These are phyloP conservation scores for Isaurus tuberculatus DNA, from an alignment of 92 coral and sea anemone species.

Conservation along the genomic window DNA sequence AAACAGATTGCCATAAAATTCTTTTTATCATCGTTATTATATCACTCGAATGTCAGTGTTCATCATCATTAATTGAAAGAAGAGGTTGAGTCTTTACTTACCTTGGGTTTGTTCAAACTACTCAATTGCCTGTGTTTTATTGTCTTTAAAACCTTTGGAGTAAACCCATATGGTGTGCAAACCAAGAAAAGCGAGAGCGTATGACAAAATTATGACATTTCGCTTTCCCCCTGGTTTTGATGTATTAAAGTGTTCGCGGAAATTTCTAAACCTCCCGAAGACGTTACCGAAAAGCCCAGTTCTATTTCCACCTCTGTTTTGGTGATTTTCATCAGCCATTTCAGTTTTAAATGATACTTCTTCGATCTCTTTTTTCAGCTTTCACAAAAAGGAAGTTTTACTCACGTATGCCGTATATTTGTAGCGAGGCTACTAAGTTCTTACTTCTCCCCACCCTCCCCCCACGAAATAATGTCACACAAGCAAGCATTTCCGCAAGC, in stretches of 20 bases:
- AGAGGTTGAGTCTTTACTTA: neutral
- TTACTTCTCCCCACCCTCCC: neutral
- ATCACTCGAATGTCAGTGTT: no score
- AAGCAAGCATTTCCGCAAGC: constrained; percentile 25
- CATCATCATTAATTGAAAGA: no score
- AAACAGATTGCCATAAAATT: no score
- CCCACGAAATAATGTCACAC: neutral
- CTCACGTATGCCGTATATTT: neutral
- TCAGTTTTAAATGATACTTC: neutral
- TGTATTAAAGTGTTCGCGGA: constrained; percentile 61
- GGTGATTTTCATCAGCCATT: constrained; percentile 11
- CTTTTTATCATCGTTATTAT: no score
- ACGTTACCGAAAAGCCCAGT: constrained; percentile 45
- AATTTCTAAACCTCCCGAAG: constrained; percentile 38
- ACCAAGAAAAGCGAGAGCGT: constrained; percentile 71
- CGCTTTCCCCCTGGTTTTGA: constrained; percentile 77
- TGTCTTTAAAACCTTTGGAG: constrained; percentile 61
- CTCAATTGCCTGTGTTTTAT: constrained; percentile 13
- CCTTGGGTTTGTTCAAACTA: neutral
- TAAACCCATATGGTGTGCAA: constrained; percentile 83
- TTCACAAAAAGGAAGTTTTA: neutral
- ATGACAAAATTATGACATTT: constrained; percentile 71
- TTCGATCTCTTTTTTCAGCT: neutral
- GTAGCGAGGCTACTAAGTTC: neutral
- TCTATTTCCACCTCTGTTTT: constrained; percentile 15